phyloP scores from a whole-genome alignment of 1,140 invertebrate species.

The Drosophila pseudoananassae region DNA sequence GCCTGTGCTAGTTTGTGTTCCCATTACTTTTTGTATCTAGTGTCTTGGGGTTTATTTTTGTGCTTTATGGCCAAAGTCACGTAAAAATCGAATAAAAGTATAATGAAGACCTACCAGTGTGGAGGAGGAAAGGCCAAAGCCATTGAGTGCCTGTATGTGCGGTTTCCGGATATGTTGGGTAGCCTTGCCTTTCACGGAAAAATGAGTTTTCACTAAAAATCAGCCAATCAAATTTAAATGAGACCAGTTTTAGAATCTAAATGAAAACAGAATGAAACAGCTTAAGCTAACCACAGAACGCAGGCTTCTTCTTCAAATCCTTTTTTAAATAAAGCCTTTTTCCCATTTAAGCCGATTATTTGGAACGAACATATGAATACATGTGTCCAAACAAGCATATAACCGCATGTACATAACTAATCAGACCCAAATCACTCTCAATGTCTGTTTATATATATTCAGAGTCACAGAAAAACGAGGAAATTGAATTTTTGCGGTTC shows the following conservation, averaged over 20 bases:
- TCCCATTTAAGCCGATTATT: slow-evolving; percentile 25
- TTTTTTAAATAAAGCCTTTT: slow-evolving; percentile 1
- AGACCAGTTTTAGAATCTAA: slow-evolving; percentile 2
- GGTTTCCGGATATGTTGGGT: not conserved
- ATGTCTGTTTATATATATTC: slow-evolving; percentile 26
- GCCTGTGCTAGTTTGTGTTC: slow-evolving; percentile 11
- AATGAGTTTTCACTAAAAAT: slow-evolving; percentile 24
- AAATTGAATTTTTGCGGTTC: slow-evolving; percentile 52
- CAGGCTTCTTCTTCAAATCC: slow-evolving; percentile 5
- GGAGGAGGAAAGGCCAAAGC: slow-evolving; percentile 31
- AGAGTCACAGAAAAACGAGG: slow-evolving; percentile 23
- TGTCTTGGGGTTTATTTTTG: slow-evolving; percentile 61
- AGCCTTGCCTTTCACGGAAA: not conserved
- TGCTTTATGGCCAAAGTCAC: slow-evolving; percentile 74
- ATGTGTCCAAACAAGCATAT: slow-evolving; percentile 5
- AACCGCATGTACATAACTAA: slow-evolving; percentile 16
- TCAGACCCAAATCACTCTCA: slow-evolving; percentile 46
- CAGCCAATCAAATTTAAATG: slow-evolving; percentile 28
- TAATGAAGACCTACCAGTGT: slow-evolving; percentile 56
- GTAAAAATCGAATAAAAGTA: slow-evolving; percentile 78
- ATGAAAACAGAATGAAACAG: slow-evolving; percentile 2
- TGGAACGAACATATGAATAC: slow-evolving; percentile 8
- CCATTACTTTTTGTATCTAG: slow-evolving; percentile 34
- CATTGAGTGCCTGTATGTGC: slow-evolving; percentile 39
- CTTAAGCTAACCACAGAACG: slow-evolving; percentile 1